Conservation (phyloP, 2,113 vertebrate species). For the Meles meles region DNA sequence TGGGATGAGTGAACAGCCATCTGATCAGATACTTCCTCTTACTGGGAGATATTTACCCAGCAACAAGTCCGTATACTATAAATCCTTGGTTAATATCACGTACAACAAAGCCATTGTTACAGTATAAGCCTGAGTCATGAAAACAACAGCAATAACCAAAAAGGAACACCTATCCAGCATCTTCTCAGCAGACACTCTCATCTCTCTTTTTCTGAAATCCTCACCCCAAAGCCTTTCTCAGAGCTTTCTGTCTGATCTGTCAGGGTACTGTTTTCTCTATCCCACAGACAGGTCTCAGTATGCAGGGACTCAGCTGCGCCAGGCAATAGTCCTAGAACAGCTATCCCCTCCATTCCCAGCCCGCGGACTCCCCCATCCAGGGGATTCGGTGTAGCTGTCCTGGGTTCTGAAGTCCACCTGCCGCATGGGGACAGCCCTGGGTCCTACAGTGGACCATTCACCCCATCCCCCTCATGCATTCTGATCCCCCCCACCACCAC, state of each 20-base stretch:
- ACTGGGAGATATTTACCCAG: neutral
- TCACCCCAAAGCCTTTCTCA: neutral
- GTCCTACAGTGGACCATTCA: rapidly evolving
- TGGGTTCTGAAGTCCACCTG: neutral
- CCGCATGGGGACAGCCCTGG: too few species aligned
- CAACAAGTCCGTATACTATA: neutral
- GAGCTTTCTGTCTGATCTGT: neutral
- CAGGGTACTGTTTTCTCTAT: neutral
- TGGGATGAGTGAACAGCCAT: neutral
- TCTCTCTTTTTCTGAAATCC: neutral
- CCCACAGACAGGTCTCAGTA: neutral
- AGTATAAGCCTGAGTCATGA: neutral
- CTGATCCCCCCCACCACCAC: too few species aligned
- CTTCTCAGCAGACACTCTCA: neutral
- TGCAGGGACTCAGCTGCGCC: neutral
- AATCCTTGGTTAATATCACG: neutral
- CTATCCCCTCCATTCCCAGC: neutral
- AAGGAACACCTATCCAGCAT: neutral
- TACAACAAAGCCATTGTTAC: neutral
- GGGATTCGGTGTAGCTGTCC: neutral
- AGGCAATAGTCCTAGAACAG: neutral
- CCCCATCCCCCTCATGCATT: too few species aligned
- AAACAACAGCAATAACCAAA: neutral
- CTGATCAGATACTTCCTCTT: neutral
- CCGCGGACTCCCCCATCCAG: neutral